Percentiles rank a stretch among this genome's conserved stretches.
phyloP scores from a whole-genome alignment of 2,113 vertebrate genomes.

The Thinocorus orbignyianus region DNA sequence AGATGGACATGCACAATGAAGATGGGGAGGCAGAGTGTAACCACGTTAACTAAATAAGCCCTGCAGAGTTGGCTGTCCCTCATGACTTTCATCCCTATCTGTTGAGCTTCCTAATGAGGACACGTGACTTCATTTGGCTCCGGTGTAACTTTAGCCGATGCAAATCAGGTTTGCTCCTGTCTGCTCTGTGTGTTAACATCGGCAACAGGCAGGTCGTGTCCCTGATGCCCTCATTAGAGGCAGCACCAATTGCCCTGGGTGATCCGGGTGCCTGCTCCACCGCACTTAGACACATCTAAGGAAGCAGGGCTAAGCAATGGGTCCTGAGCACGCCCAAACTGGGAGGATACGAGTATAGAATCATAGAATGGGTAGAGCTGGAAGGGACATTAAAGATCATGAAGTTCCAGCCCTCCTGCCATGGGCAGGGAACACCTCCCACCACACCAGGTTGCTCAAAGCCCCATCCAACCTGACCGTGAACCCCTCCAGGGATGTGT shows the following conservation, averaged over 20 bases:
- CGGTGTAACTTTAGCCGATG: neutral
- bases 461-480: too few relatives aligned
- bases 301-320: neutral
- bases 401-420: too few relatives aligned
- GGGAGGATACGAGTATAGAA: neutral
- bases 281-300: neutral
- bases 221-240: neutral
- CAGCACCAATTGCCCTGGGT: neutral
- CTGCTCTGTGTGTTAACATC: neutral
- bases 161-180: neutral
- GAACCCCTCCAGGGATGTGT: too few relatives aligned
- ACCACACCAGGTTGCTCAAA: too few relatives aligned
- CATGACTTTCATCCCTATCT: neutral
- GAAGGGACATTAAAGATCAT: too few relatives aligned
- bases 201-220: neutral
- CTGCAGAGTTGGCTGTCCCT: neutral
- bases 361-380: too few relatives aligned
- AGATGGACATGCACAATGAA: neutral
- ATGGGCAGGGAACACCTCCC: too few relatives aligned
- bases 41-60: neutral
- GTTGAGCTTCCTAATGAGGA: conserved; percentile 6
- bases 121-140: neutral
- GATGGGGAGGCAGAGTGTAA: neutral
- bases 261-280: neutral
- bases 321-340: neutral